Evolutionary conservation across 2,888 invertebrate genomes (phyloP).

Genomic region (Syrista parreyssii): DNA sequence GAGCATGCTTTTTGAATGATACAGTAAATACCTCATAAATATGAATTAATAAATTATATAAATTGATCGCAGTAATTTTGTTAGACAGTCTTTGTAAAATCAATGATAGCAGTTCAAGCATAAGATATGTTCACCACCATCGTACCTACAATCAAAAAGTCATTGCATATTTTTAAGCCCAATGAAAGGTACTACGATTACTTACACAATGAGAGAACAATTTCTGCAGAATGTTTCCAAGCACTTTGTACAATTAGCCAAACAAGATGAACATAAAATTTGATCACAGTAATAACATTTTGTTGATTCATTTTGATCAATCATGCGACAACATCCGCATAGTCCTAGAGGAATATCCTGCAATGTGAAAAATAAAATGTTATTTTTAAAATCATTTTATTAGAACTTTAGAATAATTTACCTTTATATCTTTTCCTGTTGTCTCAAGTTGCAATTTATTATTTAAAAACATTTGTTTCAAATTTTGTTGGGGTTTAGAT

Average conservation of each 20-base stretch:
- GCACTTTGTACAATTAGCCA: conserved; percentile 43
- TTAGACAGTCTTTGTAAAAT: conserved; percentile 15
- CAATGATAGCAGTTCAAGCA: conserved; percentile 51
- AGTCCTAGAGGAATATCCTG: conserved; percentile 35
- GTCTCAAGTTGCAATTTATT: conserved; percentile 41
- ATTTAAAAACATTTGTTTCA: conserved; percentile 51
- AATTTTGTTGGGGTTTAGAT: conserved; percentile 12
- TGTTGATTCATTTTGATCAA: conserved; percentile 30
- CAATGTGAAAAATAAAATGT: conserved; percentile 8
- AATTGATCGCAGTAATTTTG: background rate
- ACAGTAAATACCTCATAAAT: background rate
- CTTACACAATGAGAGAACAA: conserved; percentile 51
- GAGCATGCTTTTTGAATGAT: background rate
- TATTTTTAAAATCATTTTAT: background rate
- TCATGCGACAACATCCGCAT: conserved; percentile 41
- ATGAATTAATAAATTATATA: conserved; percentile 5
- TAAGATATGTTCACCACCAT: conserved; percentile 40
- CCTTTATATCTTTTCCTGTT: conserved; percentile 37
- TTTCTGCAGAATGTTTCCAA: conserved; percentile 48
- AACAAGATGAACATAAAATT: conserved; percentile 44
- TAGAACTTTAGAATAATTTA: conserved; percentile 19
- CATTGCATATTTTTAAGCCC: background rate
- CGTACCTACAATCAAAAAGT: conserved; percentile 44
- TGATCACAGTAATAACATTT: conserved; percentile 54
- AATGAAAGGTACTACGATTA: conserved; percentile 13